Evolutionary conservation across 2,113 vertebrate genomes (phyloP).

Genomic region (Microtus ochrogaster): DNA sequence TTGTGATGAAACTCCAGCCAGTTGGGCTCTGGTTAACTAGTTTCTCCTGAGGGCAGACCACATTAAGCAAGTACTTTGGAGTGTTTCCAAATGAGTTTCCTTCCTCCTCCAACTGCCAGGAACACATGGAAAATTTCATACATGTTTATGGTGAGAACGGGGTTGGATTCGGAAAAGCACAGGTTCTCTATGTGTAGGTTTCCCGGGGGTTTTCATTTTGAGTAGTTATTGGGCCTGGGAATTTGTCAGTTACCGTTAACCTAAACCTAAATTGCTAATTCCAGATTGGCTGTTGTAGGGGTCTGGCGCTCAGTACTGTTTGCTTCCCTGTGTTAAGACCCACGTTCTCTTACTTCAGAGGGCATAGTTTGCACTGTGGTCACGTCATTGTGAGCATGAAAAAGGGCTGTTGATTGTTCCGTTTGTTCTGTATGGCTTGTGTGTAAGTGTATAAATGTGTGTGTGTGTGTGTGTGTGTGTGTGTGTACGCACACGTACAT

Average conservation of each 20-base stretch:
- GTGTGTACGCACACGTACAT: background rate
- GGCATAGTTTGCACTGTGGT: background rate
- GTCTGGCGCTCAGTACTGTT: background rate
- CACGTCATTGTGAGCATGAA: background rate
- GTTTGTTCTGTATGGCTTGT: background rate
- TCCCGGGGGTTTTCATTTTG: background rate
- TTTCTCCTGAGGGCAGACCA: background rate
- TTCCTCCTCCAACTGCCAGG: background rate
- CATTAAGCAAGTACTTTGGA: background rate
- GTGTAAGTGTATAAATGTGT: background rate
- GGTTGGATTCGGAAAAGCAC: background rate
- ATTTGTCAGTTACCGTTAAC: background rate
- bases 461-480: background rate
- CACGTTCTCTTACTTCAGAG: background rate
- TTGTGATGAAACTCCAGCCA: background rate
- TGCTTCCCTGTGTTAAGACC: background rate
- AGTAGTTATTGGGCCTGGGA: background rate
- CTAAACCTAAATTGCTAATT: background rate
- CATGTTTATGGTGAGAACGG: background rate
- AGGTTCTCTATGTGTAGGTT: background rate
- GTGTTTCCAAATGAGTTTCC: background rate
- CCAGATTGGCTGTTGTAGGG: background rate
- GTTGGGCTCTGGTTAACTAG: background rate
- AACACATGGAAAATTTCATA: background rate
- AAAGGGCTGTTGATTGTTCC: background rate